phyloP scores from a whole-genome alignment of 2,797 vertebrate genomes.

The Muscicapa comitata region DNA sequence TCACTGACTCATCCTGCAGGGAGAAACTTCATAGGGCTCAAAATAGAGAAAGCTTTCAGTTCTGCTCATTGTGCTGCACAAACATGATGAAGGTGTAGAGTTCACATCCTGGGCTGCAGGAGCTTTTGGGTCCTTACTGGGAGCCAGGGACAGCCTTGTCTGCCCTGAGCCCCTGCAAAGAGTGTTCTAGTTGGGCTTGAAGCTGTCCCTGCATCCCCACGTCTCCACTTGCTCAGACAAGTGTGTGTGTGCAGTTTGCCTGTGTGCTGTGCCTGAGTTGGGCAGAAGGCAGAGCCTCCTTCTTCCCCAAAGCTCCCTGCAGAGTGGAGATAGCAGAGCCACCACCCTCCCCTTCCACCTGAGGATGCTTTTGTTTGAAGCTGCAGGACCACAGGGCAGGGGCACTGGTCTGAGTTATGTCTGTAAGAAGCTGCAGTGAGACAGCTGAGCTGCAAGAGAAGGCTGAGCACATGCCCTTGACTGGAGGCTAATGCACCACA shows the following conservation, averaged over 20 bases:
- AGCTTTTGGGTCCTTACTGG: not conserved
- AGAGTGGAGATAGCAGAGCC: not conserved
- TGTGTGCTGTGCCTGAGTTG: not conserved
- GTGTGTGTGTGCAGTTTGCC: not conserved
- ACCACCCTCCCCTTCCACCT: not conserved
- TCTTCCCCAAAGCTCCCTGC: not conserved
- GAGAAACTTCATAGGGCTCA: not conserved
- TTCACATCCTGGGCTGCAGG: not conserved
- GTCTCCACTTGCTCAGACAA: not conserved
- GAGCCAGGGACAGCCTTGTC: not conserved
- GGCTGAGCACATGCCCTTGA: not conserved
- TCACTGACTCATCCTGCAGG: constrained; percentile 27
- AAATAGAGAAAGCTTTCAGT: not conserved
- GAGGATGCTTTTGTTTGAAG: not conserved
- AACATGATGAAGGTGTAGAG: not conserved
- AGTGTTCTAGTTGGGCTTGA: not conserved
- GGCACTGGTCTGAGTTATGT: not conserved
- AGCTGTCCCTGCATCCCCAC: not conserved
- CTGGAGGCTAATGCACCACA: not conserved
- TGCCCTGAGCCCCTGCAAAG: not conserved
- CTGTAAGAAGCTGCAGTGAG: not conserved
- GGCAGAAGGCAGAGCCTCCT: not conserved
- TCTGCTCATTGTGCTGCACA: not conserved
- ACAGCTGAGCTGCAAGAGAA: not conserved
- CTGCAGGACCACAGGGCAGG: not conserved